Percentiles rank a stretch among this genome's conserved stretches.
phyloP scores from a whole-genome alignment of 2,797 vertebrate species.

The Microhierax caerulescens region DNA sequence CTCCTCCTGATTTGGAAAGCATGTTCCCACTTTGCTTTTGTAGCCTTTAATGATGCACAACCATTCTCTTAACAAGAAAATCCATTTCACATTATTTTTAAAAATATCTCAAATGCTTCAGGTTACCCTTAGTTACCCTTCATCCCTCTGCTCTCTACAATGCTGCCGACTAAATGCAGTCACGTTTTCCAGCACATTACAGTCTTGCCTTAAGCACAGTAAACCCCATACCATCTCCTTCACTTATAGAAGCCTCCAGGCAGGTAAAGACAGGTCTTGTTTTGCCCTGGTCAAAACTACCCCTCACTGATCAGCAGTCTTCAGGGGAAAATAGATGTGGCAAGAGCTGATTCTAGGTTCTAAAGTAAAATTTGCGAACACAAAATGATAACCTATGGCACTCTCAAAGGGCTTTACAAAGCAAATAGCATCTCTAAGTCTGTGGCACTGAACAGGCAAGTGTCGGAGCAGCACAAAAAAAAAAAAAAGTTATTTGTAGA shows the following conservation, averaged over 20 bases:
- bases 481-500: background rate
- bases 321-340: background rate
- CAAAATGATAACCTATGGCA: background rate
- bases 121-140: background rate
- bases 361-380: background rate
- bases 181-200: background rate
- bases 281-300: background rate
- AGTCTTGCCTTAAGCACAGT: background rate
- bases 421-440: background rate
- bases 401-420: background rate
- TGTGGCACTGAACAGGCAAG: background rate
- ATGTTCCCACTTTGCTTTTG: background rate
- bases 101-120: background rate
- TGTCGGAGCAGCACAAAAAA: background rate
- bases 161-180: background rate
- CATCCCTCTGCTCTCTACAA: background rate
- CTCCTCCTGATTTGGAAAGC: slow-evolving; percentile 18
- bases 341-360: background rate
- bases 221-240: background rate
- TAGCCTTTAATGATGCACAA: background rate
- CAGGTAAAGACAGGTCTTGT: background rate
- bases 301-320: background rate
- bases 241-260: background rate
- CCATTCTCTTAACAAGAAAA: slow-evolving; percentile 10
- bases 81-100: slow-evolving; percentile 3